Evolutionary conservation across 2,797 vertebrate species (phyloP), one percentile per base, ranked within the genome.

Genomic region (Vespertilio murinus): DNA sequence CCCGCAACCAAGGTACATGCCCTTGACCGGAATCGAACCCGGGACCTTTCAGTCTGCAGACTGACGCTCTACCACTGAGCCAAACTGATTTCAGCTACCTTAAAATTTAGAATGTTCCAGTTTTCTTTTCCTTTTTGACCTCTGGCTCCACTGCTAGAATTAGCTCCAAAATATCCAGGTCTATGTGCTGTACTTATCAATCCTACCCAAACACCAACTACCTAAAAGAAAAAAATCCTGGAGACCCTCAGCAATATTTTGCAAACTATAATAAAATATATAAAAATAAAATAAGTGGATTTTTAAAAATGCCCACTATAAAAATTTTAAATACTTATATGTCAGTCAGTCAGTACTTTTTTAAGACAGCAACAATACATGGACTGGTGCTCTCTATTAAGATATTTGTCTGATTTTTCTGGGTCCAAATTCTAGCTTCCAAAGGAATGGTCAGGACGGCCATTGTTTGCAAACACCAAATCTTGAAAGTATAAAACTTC

Each of bases 251-350:
- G 42, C 12, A 86, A 1, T 49, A 49, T 30, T 9, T 42, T 38
- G 14, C n/a, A 71, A 16, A 59, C 28, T 59, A 52, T 52, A 59
- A 59, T 28, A 56, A 25, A 56, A 56, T 54, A 54, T 22, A 54
- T 56, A 56, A 56, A 59, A 59, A 28, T 59, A 59, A 59, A 28
- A 59, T 25, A 28, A 59, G 12, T 59, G 11, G 35, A 30, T 64
- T 64, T 64, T 64, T 25, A 67, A 81, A 59, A 70, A 38, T 5
- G 0, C 13, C 64, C 69, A 30, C 33, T 40, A 80, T 71, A 75
- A 93, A 93, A 70, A 54, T 70, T 95, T 65, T 28, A 82, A 77
- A 78, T 82, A 90, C 33, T 47, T 70, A 33, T 10, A 56, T 56
- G 61, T 67, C 28, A 54, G 67, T 54, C 59, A 80, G 65, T 80